Percentiles rank a stretch among this genome's conserved stretches.
Conservation (phyloP, 2,888 invertebrate genomes). For the Drosophila demipolita region DNA sequence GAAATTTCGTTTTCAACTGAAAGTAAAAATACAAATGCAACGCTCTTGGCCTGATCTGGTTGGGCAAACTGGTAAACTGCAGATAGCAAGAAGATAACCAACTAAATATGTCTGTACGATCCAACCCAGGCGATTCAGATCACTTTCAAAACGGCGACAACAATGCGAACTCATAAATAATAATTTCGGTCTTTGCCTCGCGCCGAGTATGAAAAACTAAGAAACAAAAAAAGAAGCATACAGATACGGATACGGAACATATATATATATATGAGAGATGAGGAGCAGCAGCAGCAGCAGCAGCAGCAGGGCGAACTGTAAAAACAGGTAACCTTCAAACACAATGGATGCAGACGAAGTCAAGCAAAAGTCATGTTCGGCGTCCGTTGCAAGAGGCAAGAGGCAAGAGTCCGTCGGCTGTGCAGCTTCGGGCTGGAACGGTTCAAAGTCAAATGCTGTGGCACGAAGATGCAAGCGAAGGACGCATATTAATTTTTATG, state of each 20-base stretch:
- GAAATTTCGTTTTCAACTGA: conserved; percentile 68
- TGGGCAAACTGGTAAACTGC: conserved; percentile 9
- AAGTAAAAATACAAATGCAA: conserved; percentile 70
- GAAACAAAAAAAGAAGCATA: conserved; percentile 9
- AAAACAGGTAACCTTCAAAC: conserved; percentile 77
- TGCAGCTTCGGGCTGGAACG: conserved; percentile 26
- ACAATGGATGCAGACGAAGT: conserved; percentile 49
- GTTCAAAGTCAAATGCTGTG: conserved; percentile 55
- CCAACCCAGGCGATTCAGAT: conserved; percentile 62
- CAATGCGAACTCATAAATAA: conserved; percentile 81
- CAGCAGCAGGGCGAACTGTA: conserved; percentile 61
- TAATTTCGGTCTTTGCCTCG: conserved; percentile 61
- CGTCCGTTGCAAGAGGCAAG: conserved; percentile 2
- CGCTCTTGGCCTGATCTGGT: conserved; percentile 24
- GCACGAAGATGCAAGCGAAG: conserved; percentile 68
- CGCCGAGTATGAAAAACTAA: conserved; percentile 56
- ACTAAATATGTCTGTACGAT: conserved; percentile 35
- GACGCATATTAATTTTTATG: conserved; percentile 83
- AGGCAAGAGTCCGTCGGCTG: not conserved
- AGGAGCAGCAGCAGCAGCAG: conserved; percentile 12
- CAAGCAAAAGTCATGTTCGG: conserved; percentile 74
- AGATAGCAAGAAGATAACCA: conserved; percentile 38
- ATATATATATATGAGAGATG: conserved; percentile 23
- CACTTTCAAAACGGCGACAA: conserved; percentile 72
- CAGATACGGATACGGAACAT: conserved; percentile 4